Base-by-base conservation (phyloP, 37 sponge, comb jelly and placozoan genomes). In the Aplysina aerophoba region DNA sequence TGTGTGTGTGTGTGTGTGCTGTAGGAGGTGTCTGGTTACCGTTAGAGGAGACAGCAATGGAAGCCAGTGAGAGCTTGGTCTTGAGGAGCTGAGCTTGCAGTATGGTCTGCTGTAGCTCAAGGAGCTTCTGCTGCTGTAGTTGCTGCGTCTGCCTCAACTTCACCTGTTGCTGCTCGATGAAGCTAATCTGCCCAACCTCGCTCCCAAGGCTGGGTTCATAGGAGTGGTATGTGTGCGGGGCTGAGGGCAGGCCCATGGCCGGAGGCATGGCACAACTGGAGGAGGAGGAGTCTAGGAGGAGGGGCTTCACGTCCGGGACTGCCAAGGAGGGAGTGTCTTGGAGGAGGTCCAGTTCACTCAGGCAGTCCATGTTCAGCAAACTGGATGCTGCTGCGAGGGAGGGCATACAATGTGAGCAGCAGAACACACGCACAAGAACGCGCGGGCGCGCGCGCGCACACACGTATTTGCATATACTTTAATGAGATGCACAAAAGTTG, bases 101-200 rank as follows among this genome's bases (percentile, higher is more conserved):
- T 3, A 69, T 69, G 71, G 71, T 69, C 85, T 92, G 92, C 44
- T 93, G 87, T 12, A 90, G 82, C 28, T 93, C 93, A 14, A 93
- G 63, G 6, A 90, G 85, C 41, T 93, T 93, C 82, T 89, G 90
- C 39, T 93, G 90, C 67, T 90, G 91, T 13, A 90, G 57, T 24
- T 87, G 87, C 65, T 93, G 93, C 17, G 71, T 69, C 34, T 69
- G 71, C 34, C 71, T 69, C 34, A 69, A 35, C 34, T 69, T 69
- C 17, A 35, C 71, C 34, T 69, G 71, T 35, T 69, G 71, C 71
- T 69, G 71, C 34, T 69, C 71, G 33, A 69, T 34, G 34, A 69
- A 69, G 35, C 71, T 27, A 30, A 69, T 69, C 28, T 69, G 71
- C 6, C 34, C 71, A 12, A 17, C 34, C 17, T 69, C 34, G 6